Evolutionary conservation across 2,888 invertebrate species (phyloP).

Genomic region (Oligia fasciuncula): DNA sequence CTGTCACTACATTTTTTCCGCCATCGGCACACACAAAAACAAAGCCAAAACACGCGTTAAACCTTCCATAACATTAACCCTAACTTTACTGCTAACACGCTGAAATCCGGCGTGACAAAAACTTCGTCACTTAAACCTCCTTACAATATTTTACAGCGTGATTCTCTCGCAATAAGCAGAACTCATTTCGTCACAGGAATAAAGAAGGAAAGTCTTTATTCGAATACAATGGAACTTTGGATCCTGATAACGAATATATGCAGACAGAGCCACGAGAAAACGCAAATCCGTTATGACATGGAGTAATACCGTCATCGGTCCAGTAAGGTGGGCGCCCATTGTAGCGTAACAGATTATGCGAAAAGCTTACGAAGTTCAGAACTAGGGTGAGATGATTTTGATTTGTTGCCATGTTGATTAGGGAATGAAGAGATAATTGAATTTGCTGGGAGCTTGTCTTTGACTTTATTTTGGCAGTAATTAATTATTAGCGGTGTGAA

Average conservation of each 20-base stretch:
- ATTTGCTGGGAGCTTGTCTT: slow-evolving; percentile 35
- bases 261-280: slow-evolving; percentile 70
- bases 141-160: slow-evolving; percentile 61
- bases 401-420: slow-evolving; percentile 56
- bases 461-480: slow-evolving; percentile 4
- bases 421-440: slow-evolving; percentile 43
- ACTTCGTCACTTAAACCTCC: slow-evolving; percentile 55
- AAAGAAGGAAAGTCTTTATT: slow-evolving; percentile 69
- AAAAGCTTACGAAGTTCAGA: slow-evolving; percentile 42
- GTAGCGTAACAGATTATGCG: slow-evolving; percentile 57
- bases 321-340: slow-evolving; percentile 47
- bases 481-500: neutral
- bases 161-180: slow-evolving; percentile 63
- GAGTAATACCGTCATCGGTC: slow-evolving; percentile 60
- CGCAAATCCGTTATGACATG: slow-evolving; percentile 74
- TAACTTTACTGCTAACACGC: slow-evolving; percentile 59
- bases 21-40: slow-evolving; percentile 29
- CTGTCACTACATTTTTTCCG: slow-evolving; percentile 18
- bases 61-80: slow-evolving; percentile 60
- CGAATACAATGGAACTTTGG: slow-evolving; percentile 65
- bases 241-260: slow-evolving; percentile 71
- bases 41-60: slow-evolving; percentile 46
- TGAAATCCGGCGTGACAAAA: slow-evolving; percentile 55
- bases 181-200: slow-evolving; percentile 73
- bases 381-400: slow-evolving; percentile 44